These are phyloP conservation scores for Epistrophella euchroma DNA, from an alignment of 2,888 invertebrate species.

Conservation along the genomic window DNA sequence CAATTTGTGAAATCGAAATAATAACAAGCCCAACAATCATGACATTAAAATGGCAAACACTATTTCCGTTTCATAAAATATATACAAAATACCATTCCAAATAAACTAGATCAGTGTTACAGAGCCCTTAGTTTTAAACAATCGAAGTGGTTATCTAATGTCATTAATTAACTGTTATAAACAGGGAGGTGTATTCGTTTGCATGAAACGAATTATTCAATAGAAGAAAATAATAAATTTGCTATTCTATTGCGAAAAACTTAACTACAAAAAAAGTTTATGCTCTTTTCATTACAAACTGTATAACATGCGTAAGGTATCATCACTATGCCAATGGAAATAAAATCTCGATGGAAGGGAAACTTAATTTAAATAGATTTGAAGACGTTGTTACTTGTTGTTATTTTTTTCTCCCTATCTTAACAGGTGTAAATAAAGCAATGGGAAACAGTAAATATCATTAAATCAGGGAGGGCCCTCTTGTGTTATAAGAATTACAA, in stretches of 20 bases:
- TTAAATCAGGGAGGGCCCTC: conserved; percentile 1
- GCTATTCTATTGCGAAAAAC: conserved; percentile 10
- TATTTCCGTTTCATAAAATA: background rate
- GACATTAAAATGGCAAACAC: background rate
- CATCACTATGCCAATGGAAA: background rate
- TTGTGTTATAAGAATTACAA: background rate
- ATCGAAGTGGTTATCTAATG: background rate
- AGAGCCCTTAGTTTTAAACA: background rate
- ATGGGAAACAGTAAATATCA: conserved; percentile 17
- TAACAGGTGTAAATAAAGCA: conserved; percentile 25
- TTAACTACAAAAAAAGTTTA: background rate
- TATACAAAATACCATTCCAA: background rate
- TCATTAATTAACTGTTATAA: background rate
- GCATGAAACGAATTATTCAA: conserved; percentile 9
- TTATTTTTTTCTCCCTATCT: background rate
- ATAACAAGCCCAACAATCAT: too few species aligned
- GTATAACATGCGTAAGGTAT: background rate
- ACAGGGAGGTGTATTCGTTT: background rate
- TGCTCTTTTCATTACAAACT: conserved; percentile 12
- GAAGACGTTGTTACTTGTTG: background rate
- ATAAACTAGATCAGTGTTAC: background rate
- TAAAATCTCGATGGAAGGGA: background rate
- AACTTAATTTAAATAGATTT: background rate
- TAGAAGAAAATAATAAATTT: conserved; percentile 17
- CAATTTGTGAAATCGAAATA: too few species aligned